Percentiles rank a stretch among this genome's conserved stretches.
Evolutionary conservation across 2,888 invertebrate genomes (phyloP).

Genomic region (Ptychoptera contaminata): DNA sequence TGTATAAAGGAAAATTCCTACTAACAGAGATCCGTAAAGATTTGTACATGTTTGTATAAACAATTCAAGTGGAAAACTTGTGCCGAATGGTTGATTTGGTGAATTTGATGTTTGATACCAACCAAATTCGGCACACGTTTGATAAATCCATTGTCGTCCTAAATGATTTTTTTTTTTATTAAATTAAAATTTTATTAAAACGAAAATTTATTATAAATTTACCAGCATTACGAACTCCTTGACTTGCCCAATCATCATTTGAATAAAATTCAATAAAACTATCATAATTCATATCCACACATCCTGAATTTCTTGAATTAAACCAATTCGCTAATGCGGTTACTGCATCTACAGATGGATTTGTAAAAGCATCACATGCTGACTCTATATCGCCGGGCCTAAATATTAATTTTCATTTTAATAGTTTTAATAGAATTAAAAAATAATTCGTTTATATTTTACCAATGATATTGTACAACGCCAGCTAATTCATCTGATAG

Average conservation of each 20-base stretch:
- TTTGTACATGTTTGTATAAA: conserved; percentile 22
- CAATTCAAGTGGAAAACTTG: conserved; percentile 32
- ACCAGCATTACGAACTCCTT: not conserved
- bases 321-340: not conserved
- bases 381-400: not conserved
- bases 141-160: conserved; percentile 59
- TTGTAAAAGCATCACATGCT: not conserved
- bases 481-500: conserved; percentile 19
- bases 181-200: not conserved
- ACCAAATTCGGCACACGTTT: conserved; percentile 66
- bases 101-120: conserved; percentile 54
- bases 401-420: not conserved
- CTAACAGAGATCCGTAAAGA: conserved; percentile 21
- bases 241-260: not conserved
- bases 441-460: conserved; percentile 1
- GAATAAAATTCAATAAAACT: too few relatives aligned
- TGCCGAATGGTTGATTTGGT: conserved; percentile 39
- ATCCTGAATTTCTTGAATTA: too few relatives aligned
- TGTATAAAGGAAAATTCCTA: conserved; percentile 2
- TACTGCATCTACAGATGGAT: not conserved
- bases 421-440: not conserved
- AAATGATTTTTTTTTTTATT: conserved; percentile 12
- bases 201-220: not conserved
- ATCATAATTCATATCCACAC: too few relatives aligned
- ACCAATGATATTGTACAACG: conserved; percentile 18